Conservation (phyloP, 2,888 invertebrate species). For the Rosalia funebris region DNA sequence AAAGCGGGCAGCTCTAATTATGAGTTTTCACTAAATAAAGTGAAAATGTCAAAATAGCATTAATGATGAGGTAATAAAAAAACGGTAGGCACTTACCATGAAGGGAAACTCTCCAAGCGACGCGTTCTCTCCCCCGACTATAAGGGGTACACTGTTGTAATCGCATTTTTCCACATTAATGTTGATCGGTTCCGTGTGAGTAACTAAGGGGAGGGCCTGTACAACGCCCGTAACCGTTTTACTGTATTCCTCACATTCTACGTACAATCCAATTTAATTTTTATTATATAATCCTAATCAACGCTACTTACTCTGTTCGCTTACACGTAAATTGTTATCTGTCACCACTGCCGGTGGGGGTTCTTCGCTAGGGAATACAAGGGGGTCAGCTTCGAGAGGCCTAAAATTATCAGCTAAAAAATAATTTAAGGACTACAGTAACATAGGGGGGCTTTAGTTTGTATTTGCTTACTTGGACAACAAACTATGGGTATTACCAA, state of each 20-base stretch:
- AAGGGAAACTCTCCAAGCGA: constrained; percentile 71
- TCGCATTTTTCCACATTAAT: constrained; percentile 67
- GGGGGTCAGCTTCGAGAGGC: constrained; percentile 15
- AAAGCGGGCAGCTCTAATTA: too few relatives aligned
- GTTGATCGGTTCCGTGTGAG: constrained; percentile 63
- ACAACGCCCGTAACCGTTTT: constrained; percentile 64
- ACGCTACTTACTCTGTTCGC: constrained; percentile 54
- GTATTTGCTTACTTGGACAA: constrained; percentile 50
- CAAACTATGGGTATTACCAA: constrained; percentile 55
- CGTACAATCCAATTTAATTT: too few relatives aligned
- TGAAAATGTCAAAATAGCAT: too few relatives aligned
- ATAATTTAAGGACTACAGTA: too few relatives aligned
- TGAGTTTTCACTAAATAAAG: too few relatives aligned
- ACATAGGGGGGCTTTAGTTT: too few relatives aligned
- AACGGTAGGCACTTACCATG: constrained; percentile 71
- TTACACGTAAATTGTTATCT: constrained; percentile 41
- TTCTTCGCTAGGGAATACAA: constrained; percentile 10
- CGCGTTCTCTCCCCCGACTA: constrained; percentile 70
- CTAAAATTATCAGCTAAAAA: constrained; percentile 5
- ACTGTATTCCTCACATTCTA: constrained; percentile 71
- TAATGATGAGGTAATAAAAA: too few relatives aligned
- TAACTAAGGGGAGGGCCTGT: constrained; percentile 67
- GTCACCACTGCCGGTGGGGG: constrained; percentile 5
- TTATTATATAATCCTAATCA: background rate
- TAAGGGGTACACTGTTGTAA: constrained; percentile 66